phyloP scores from a whole-genome alignment of 2,888 invertebrate species.

The Sesia apiformis region DNA sequence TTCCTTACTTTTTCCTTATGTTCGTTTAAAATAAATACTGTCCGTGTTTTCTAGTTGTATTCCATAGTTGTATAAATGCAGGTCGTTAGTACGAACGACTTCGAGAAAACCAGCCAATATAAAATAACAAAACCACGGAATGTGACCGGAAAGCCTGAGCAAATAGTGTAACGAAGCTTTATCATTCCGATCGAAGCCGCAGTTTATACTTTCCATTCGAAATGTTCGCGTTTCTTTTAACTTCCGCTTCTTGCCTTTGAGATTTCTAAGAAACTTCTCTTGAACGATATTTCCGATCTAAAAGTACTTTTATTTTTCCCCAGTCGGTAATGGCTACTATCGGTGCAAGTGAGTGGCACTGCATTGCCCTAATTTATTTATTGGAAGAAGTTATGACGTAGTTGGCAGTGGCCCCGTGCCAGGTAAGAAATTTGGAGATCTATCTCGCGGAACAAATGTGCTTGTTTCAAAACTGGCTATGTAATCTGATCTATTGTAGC shows the following conservation, averaged over 20 bases:
- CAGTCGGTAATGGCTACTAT: neutral
- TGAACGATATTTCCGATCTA: neutral
- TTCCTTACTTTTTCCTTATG: too few relatives aligned
- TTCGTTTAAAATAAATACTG: too few relatives aligned
- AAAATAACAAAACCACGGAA: slow-evolving; percentile 9
- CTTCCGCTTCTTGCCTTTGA: slow-evolving; percentile 50
- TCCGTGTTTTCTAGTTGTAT: too few relatives aligned
- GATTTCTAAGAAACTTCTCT: slow-evolving; percentile 28
- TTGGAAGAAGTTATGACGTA: neutral
- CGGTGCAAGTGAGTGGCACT: neutral
- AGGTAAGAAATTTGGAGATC: neutral
- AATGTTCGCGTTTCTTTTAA: slow-evolving; percentile 53
- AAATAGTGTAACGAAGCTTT: slow-evolving; percentile 33
- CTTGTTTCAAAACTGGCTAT: too few relatives aligned
- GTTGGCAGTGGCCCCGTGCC: neutral
- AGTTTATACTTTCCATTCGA: slow-evolving; percentile 48
- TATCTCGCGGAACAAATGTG: neutral
- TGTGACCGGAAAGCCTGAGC: slow-evolving; percentile 11
- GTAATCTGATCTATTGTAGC: too few relatives aligned
- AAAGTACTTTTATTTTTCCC: neutral
- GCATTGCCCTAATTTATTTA: neutral
- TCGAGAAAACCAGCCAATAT: slow-evolving; percentile 4
- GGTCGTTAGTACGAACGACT: neutral
- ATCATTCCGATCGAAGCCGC: slow-evolving; percentile 38
- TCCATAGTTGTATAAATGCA: too few relatives aligned